These are phyloP conservation scores for Scrobipalpa costella DNA, from an alignment of 2,888 invertebrate genomes.

Conservation along the genomic window DNA sequence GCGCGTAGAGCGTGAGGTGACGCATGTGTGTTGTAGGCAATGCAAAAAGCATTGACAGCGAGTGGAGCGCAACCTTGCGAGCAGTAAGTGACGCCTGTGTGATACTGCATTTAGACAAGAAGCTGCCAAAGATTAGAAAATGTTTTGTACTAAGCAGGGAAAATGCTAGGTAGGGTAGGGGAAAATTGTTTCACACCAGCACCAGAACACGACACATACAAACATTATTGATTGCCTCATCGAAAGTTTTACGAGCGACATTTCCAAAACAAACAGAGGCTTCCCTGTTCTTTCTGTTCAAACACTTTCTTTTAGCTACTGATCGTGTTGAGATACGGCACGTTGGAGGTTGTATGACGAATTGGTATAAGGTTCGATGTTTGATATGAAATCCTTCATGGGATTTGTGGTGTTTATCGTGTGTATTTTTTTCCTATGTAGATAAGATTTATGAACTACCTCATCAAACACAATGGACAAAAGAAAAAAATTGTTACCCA, in stretches of 20 bases:
- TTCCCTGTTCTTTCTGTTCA: conserved; percentile 7
- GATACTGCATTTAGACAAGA: too few species aligned
- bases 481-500: too few species aligned
- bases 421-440: not conserved
- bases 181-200: too few species aligned
- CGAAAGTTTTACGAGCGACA: conserved; percentile 20
- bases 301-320: conserved; percentile 5
- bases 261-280: conserved; percentile 9
- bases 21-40: too few species aligned
- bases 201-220: not conserved
- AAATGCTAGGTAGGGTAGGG: too few species aligned
- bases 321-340: conserved; percentile 15
- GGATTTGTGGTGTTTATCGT: not conserved
- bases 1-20: too few species aligned
- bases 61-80: too few species aligned
- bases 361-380: conserved; percentile 8
- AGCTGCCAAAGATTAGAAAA: too few species aligned
- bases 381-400: conserved; percentile 2
- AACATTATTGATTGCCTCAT: not conserved
- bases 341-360: conserved; percentile 17
- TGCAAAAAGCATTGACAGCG: too few species aligned
- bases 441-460: not conserved
- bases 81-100: too few species aligned
- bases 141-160: too few species aligned
- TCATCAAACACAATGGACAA: too few species aligned